phyloP scores from a whole-genome alignment of 2,797 vertebrate genomes.

The Dryobates pubescens region DNA sequence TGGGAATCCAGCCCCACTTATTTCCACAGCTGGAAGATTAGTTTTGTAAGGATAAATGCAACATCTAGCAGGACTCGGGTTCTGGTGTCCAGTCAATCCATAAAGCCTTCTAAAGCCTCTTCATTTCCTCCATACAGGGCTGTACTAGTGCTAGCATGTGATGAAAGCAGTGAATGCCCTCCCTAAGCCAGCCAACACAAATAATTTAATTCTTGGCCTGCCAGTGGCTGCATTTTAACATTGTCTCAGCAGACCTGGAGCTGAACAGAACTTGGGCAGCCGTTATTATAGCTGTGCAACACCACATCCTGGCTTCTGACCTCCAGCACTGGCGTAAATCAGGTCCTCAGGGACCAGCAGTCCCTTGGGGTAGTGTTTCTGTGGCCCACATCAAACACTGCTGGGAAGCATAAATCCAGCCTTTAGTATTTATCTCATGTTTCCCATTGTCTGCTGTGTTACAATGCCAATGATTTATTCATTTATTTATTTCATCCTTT shows the following conservation, averaged over 20 bases:
- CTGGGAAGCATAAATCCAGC: conserved; percentile 30
- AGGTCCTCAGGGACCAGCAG: conserved; percentile 9
- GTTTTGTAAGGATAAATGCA: not conserved
- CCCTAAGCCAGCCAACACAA: conserved; percentile 27
- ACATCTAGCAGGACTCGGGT: not conserved
- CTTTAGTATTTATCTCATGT: conserved; percentile 55
- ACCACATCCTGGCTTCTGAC: conserved; percentile 65
- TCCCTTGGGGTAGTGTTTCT: conserved; percentile 13
- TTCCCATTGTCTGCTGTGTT: conserved; percentile 44
- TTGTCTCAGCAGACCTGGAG: conserved; percentile 49
- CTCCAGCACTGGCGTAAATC: conserved; percentile 40
- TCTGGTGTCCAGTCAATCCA: not conserved
- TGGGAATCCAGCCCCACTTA: not conserved
- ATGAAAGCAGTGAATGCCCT: conserved; percentile 39
- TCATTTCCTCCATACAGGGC: not conserved
- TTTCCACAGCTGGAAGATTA: not conserved
- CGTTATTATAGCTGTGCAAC: conserved; percentile 2
- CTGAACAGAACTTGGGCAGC: conserved; percentile 1
- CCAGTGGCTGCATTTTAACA: conserved; percentile 20
- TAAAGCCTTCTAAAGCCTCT: conserved; percentile 30
- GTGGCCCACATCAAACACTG: conserved; percentile 56
- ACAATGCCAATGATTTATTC: conserved; percentile 54
- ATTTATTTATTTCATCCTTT: conserved; percentile 44
- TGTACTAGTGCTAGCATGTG: conserved; percentile 6
- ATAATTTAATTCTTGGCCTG: conserved; percentile 1